Evolutionary conservation across 2,797 vertebrate species (phyloP), one percentile per base, ranked within the genome.

Genomic region (Mormyrus hasselquistii): DNA sequence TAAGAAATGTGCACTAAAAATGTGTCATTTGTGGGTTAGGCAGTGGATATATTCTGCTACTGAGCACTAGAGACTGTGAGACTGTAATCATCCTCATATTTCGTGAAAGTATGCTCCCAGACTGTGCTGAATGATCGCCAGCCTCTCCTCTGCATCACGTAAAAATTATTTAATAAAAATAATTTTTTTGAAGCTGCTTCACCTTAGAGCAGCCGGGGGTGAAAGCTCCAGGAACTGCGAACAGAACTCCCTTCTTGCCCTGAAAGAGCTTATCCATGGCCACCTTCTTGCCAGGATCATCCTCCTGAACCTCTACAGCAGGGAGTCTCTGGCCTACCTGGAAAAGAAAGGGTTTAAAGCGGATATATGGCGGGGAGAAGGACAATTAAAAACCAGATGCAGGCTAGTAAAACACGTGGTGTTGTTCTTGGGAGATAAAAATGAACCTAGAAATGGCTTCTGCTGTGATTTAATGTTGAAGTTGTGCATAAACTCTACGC

Each of bases 191-290:
- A 38, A 73, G 38, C 12, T 38, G 59, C 29, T 73, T 38, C 29
- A 97, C 97, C 95, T 98, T 97, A 89, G 97, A 97, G 89, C 98
- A 99, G 44, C 96, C 97, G 0, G 97, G 97, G 0, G 97, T 98
- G 88, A 97, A 98, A 0, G 98, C 98, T 44, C 98, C 97, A 0
- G 98, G 97, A 44, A 99, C 97, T 14, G 96, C 97, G 65, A 98
- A 97, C 55, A 98, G 95, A 29, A 98, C 89, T 0, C 97, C 98
- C 88, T 96, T 98, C 93, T 98, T 98, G 59, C 95, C 96, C 88
- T 95, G 96, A 88, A 98, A 98, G 89, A 98, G 94, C 47, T 97
- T 93, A 1, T 96, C 95, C 94, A 97, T 94, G 1, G 95, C 92
- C 91, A 97, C 95, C 90, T 96, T 96, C 29, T 95, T 97, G 2